Base-by-base conservation (phyloP, 2,888 invertebrate genomes). In the Andrena chrysosceles region DNA sequence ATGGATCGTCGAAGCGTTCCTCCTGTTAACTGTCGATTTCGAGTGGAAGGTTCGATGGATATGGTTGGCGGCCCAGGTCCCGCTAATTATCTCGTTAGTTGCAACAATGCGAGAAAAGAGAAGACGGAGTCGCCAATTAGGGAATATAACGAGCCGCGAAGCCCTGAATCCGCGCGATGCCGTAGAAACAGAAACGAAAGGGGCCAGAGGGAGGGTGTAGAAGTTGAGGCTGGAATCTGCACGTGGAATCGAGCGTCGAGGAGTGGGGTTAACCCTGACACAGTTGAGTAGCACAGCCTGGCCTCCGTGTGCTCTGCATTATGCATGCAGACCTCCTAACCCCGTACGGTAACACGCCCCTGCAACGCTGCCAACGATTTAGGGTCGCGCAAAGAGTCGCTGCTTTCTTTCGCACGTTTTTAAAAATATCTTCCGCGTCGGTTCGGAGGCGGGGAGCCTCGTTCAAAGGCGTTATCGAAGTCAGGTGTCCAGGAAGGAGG, bases 201-300 rank as follows among this genome's bases (percentile, higher is more conserved):
- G 84, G 78, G n/a, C 2, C 56, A 52, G 56, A 33, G 56, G 52
- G 8, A n/a, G 69, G n/a, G 54, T 31, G 13, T 33, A 62, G 10
- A 66, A 63, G 54, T 71, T 48, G 49, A 78, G 66, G 60, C 35
- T 70, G 72, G 56, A 82, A 81, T 85, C 83, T 75, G 70, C 87
- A 89, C 80, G 84, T 85, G 85, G 76, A 82, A 84, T 79, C 76
- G 79, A 81, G 77, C 79, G 78, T 31, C 48, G 74, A 72, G 72
- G 67, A 68, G 75, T 16, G 63, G 72, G 71, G 70, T 78, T 91
- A 93, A 93, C 93, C 93, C 93, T 93, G 92, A 93, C 92, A 93
- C 87, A 91, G 89, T 93, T 92, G 89, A 91, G 89, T 86, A 90
- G 87, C 88, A 85, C 71, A 85, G 86, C 84, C 82, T 79, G 87